Conservation (phyloP, 2,888 invertebrate species). For the Drosophila paucipuncta region DNA sequence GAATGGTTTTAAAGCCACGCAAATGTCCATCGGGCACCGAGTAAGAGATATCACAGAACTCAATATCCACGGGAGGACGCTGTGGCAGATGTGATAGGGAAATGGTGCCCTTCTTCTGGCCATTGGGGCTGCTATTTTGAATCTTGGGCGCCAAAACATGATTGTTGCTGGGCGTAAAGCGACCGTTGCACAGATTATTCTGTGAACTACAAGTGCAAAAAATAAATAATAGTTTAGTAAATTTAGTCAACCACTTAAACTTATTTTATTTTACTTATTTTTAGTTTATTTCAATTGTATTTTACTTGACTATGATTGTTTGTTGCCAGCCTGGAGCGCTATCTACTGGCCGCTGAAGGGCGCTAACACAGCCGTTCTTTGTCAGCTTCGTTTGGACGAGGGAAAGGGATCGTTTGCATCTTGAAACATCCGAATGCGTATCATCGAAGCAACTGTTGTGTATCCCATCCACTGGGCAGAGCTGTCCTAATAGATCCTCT, state of each 20-base stretch:
- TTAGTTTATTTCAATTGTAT: background rate
- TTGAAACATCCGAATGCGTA: constrained; percentile 56
- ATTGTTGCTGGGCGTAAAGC: constrained; percentile 83
- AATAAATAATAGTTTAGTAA: background rate
- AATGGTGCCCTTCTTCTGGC: constrained; percentile 89
- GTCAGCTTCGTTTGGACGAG: constrained; percentile 80
- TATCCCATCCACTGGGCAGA: constrained; percentile 30
- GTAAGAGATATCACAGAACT: constrained; percentile 94
- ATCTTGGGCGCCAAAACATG: constrained; percentile 89
- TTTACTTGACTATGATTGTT: constrained; percentile 69
- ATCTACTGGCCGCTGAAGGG: constrained; percentile 63
- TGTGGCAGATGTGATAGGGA: constrained; percentile 93
- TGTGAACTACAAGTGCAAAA: constrained; percentile 87
- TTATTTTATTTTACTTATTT: background rate
- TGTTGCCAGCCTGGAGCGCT: constrained; percentile 62
- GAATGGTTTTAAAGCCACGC: constrained; percentile 93
- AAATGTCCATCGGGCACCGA: constrained; percentile 94
- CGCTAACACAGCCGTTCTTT: constrained; percentile 80
- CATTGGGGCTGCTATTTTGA: constrained; percentile 88
- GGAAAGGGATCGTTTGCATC: constrained; percentile 65
- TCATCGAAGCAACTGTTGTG: constrained; percentile 63
- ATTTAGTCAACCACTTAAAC: background rate
- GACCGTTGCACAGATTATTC: constrained; percentile 90
- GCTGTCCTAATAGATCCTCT: background rate
- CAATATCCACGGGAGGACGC: constrained; percentile 95